Base-by-base conservation (phyloP, 1,140 invertebrate genomes). In the Rhizoglyphus robini region DNA sequence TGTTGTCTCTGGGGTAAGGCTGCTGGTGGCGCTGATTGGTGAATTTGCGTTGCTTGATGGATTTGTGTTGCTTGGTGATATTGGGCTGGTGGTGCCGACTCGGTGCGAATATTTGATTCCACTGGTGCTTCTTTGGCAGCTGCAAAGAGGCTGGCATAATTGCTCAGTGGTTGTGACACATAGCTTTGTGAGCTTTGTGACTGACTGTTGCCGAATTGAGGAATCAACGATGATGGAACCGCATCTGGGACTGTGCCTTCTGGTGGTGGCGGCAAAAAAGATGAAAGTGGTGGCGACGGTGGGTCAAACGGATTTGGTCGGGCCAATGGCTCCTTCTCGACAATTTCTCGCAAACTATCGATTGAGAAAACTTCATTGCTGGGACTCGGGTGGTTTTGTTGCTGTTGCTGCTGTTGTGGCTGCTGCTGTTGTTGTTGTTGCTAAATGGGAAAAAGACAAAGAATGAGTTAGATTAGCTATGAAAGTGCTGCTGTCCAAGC, bases 221-320 rank as follows among this genome's bases (percentile, higher is more conserved):
- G 51, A n/a, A n/a, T n/a, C n/a, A n/a, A n/a, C n/a, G n/a, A n/a
- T 25, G 51, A 23, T 32, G 51, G 8, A 32, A 32, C 51, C 23
- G 8, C 8, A 32, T 54, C 15, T 32, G 23, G 51, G 13, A 32
- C 15, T 32, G 23, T 8, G 13, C 27, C 15, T n/a, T 60, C 30
- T 2, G 58, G 58, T 38, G 58, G 58, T 46, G 58, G 30, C 2
- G 58, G 58, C 25, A 60, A 46, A 46, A 60, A 60, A 20, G 58
- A 15, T 2, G 58, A 60, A 27, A 60, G 36, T n/a, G 58, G 58
- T 15, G 58, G 58, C 27, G 58, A 60, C 29, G 58, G 58, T 23
- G 58, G 58, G 29, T 60, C 58, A 32, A 60, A 60, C 36, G 58
- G 58, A 46, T 60, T 27, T 38, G 58, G 58, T n/a, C 58, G 58